Base-by-base conservation (phyloP, 2,888 invertebrate species). In the Standfussiana lucernea region DNA sequence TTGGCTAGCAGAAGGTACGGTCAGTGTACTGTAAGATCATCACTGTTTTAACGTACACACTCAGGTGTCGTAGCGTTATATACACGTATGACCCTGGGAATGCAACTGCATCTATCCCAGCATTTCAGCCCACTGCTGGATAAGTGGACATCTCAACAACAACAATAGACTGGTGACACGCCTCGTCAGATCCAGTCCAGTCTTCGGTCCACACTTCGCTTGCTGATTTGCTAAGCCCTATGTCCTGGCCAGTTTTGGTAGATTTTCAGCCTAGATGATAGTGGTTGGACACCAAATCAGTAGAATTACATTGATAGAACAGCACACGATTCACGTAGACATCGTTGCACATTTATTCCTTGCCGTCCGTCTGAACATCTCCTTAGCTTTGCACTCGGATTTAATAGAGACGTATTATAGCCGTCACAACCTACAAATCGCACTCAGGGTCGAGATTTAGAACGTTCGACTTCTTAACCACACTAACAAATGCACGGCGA, bases 371-470 rank as follows among this genome's bases (percentile, higher is more conserved):
- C 50, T 72, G 68, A 40, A 69, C 53, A 32, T n/a, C 7, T 4
- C 56, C n/a, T 79, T 53, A 45, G n/a, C 24, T 42, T 65, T 65
- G 64, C 68, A 72, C 68, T 81, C 59, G 40, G 32, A n/a, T 50
- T 13, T 70, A 66, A 71, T 56, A 64, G 50, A 78, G 73, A 83
- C 21, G 24, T 56, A 78, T 69, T 77, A 53, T 65, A 47, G 35
- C 53, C 8, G 77, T 67, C 66, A 70, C 66, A 70, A 70, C 59
- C 53, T 66, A 69, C 50, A 82, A 66, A 69, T 66, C 59, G 61
- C n/a, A 61, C 65, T 67, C 80, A 69, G 73, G 83, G 80, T 82
- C 72, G 68, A 24, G 69, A 67, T 76, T 59, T 53, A 59, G 76
- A 65, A 74, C 35, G 40, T 24, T 18, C 47, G 74, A 80, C 50